These are phyloP conservation scores for Lophochroa leadbeateri DNA, from an alignment of 2,113 vertebrate species.

Conservation along the genomic window DNA sequence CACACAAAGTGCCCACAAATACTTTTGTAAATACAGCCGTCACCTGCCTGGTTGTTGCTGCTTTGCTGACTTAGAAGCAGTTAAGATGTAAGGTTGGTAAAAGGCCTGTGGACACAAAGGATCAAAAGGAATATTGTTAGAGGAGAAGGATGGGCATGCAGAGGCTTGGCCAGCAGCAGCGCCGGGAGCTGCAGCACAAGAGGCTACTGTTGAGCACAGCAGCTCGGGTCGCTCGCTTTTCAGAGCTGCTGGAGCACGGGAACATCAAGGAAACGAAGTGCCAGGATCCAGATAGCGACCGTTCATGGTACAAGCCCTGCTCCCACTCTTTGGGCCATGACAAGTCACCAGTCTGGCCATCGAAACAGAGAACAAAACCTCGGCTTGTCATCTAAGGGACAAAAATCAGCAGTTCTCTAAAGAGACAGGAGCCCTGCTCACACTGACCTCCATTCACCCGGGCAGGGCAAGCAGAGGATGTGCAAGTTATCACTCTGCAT, in stretches of 20 bases:
- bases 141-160: not conserved
- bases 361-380: not conserved
- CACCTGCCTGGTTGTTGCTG: not conserved
- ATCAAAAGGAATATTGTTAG: constrained; percentile 65
- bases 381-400: not conserved
- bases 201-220: constrained; percentile 28
- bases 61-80: not conserved
- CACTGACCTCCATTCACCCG: not conserved
- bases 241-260: constrained; percentile 5
- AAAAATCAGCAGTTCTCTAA: not conserved
- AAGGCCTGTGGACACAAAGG: not conserved
- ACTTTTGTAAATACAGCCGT: not conserved
- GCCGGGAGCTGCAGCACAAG: constrained; percentile 1
- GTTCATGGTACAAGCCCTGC: not conserved
- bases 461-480: not conserved
- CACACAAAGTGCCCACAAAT: not conserved
- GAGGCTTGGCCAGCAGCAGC: not conserved
- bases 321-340: not conserved
- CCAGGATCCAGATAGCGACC: constrained; percentile 23
- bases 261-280: constrained; percentile 20
- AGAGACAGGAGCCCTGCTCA: not conserved
- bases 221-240: not conserved
- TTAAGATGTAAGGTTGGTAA: not conserved
- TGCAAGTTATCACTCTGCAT: not conserved
- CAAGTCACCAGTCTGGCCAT: not conserved